A percentile compares a stretch with the other conserved stretches of the same genome.
Conservation (phyloP, 2,888 invertebrate genomes). For the Cryptops parisi region DNA sequence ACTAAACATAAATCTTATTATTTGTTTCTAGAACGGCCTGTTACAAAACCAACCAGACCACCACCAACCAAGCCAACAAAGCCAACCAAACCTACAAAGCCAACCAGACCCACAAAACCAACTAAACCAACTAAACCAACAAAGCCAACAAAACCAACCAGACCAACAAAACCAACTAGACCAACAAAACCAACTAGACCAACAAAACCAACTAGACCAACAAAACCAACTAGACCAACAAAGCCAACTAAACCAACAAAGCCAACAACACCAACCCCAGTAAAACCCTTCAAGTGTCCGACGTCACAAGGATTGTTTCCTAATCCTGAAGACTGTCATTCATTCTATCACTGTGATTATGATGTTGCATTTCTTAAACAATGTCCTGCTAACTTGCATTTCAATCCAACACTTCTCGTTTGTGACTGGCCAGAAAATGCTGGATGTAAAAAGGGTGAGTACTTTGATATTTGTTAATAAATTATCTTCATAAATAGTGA, state of each 20-base stretch:
- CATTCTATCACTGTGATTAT: conserved; percentile 1
- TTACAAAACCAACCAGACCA: too few relatives aligned
- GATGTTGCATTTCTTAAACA: neutral
- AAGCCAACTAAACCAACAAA: neutral
- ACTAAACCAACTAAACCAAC: too few relatives aligned
- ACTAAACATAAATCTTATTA: too few relatives aligned
- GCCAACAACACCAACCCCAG: neutral
- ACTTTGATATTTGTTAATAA: too few relatives aligned
- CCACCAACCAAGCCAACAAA: too few relatives aligned
- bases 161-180: neutral
- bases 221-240: too few relatives aligned
- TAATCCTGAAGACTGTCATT: neutral
- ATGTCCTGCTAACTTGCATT: conserved; percentile 6
- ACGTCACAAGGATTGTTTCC: neutral
- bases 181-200: neutral
- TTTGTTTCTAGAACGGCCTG: too few relatives aligned
- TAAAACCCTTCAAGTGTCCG: neutral
- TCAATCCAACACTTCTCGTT: conserved; percentile 2
- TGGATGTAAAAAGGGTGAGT: neutral
- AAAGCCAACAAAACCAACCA: neutral
- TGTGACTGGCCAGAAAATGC: conserved; percentile 8
- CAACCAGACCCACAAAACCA: too few relatives aligned
- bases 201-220: neutral
- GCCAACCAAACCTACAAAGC: too few relatives aligned
- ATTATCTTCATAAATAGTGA: too few relatives aligned